Conservation (phyloP, 2,113 vertebrate genomes). For the Vidua chalybeata region DNA sequence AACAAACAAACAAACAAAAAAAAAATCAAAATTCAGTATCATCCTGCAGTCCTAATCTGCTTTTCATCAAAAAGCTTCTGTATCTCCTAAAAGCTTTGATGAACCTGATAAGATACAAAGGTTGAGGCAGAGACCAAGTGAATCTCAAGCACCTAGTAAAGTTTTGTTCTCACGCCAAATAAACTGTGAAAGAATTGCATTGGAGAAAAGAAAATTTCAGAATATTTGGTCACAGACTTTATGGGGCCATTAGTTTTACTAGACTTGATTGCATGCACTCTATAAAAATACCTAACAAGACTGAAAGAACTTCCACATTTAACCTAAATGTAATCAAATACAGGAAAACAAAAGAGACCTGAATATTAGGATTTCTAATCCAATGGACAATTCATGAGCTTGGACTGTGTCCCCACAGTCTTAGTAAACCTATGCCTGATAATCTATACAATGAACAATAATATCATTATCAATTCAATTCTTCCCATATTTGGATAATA, state of each 20-base stretch:
- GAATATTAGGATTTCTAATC: neutral
- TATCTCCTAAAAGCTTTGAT: neutral
- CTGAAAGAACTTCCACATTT: neutral
- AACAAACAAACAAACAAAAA: neutral
- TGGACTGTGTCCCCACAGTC: neutral
- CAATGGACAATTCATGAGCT: neutral
- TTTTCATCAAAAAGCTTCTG: neutral
- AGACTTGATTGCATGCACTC: neutral
- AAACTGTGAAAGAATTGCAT: neutral
- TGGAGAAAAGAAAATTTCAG: neutral
- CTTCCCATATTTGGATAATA: neutral
- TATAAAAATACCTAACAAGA: neutral
- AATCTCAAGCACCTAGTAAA: neutral
- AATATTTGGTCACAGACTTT: neutral
- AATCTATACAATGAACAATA: neutral
- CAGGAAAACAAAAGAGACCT: neutral
- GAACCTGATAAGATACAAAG: neutral
- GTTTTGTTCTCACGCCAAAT: neutral
- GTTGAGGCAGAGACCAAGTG: neutral
- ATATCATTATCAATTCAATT: neutral
- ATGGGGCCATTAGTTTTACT: neutral
- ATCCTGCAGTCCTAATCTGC: neutral
- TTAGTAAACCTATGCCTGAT: neutral
- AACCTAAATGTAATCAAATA: neutral
- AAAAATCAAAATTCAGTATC: neutral